Evolutionary conservation across 2,888 invertebrate genomes (phyloP), one percentile per base, ranked within the genome.

Genomic region (Harpalus rufipes): DNA sequence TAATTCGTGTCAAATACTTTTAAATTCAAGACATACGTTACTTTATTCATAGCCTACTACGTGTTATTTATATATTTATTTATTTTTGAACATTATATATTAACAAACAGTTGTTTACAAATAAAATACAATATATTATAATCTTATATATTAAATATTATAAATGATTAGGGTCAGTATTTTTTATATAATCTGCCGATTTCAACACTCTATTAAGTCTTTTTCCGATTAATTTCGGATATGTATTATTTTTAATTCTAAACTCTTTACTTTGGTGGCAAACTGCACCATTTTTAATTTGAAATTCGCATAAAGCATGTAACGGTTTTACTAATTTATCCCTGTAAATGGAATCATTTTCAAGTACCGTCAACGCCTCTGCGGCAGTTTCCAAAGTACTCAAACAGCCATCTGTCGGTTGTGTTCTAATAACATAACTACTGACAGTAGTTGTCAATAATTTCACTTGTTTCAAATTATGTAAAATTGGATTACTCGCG

Each of bases 241-340:
- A 96, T 87, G 93, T 93, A 89, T 95, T 95, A 87, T 95, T 96
- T 91, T 95, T 96, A 82, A 97, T 94, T 87, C 96, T 93, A 91
- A 94, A 97, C 89, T 98, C 97, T 91, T 97, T 98, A 87, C 97
- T 98, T 89, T 98, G 96, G 91, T 98, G 98, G 59, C 96, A 96
- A 0, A 97, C 97, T 44, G 98, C 98, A 10, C 98, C 98, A 92
- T 98, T 97, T 87, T 95, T 93, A 85, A 98, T 91, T 90, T 98
- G 98, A 91, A 95, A 97, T 89, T 95, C 93, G 90, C 98, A 98
- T 59, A 98, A 92, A 58, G 95, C 94, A 88, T 96, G 95, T 86
- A 98, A 91, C 0, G 98, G 98, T 87, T 94, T 93, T 12, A 97
- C 92, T 87, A 98, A 92, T 86, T 93, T 92, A 87, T 95, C 92